These are phyloP conservation scores for Lutjanus erythropterus DNA, from an alignment of 2,113 vertebrate species.

Conservation along the genomic window DNA sequence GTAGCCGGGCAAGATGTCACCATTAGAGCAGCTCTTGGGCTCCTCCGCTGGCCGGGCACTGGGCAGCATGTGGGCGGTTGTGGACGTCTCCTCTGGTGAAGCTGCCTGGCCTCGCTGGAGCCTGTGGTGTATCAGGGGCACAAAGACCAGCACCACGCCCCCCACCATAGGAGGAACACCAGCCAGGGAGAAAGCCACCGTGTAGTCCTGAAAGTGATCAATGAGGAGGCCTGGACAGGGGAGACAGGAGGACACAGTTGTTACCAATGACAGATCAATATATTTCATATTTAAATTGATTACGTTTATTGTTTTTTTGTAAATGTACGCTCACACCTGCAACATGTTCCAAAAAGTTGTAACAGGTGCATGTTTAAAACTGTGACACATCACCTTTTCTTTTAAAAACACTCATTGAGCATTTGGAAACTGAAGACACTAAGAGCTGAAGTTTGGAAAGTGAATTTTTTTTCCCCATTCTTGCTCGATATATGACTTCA, in stretches of 20 bases:
- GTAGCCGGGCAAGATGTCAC: constrained; percentile 93
- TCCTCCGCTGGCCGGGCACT: constrained; percentile 30
- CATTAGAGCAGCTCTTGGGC: constrained; percentile 87
- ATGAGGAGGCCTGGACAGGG: constrained; percentile 88
- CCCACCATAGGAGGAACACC: constrained; percentile 95
- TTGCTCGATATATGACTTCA: too few relatives aligned
- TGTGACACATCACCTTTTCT: too few relatives aligned
- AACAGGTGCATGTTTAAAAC: too few relatives aligned
- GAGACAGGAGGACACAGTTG: background rate
- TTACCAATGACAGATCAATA: background rate
- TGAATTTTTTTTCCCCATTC: too few relatives aligned
- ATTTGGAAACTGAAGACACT: too few relatives aligned
- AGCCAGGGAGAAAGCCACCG: constrained; percentile 94
- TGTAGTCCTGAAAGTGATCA: constrained; percentile 90
- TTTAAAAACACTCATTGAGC: too few relatives aligned
- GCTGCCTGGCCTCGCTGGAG: constrained; percentile 83
- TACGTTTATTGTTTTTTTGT: too few relatives aligned
- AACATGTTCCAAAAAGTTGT: too few relatives aligned
- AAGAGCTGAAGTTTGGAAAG: too few relatives aligned
- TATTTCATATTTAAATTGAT: too few relatives aligned
- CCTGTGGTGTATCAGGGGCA: constrained; percentile 90
- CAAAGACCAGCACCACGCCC: constrained; percentile 91
- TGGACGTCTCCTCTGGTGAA: constrained; percentile 86
- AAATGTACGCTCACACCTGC: too few relatives aligned
- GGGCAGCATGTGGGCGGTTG: constrained; percentile 89